phyloP scores from a whole-genome alignment of 2,888 invertebrate species.

The Steromphala cineraria region DNA sequence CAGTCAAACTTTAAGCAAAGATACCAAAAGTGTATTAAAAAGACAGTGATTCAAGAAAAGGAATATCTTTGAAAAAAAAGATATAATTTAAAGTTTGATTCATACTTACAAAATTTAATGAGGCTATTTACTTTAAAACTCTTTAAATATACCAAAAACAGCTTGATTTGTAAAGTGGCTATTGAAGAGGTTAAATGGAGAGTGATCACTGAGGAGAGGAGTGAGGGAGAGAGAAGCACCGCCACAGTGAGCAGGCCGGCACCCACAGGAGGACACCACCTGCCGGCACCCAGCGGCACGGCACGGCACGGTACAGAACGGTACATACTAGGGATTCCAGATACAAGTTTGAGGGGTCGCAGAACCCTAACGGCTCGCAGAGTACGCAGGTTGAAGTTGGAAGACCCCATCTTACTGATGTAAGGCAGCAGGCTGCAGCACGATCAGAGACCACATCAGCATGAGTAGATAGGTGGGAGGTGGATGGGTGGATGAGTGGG shows the following conservation, averaged over 20 bases:
- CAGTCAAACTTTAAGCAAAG: too few species aligned
- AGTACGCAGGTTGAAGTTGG: conserved; percentile 94
- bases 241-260: neutral
- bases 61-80: too few species aligned
- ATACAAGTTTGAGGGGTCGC: conserved; percentile 99
- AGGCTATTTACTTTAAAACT: too few species aligned
- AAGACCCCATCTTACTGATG: conserved; percentile 18
- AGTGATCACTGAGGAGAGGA: too few species aligned
- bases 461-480: neutral
- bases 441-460: conserved; percentile 26
- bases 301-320: neutral
- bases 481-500: neutral
- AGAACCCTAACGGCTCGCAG: conserved; percentile 99
- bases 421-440: conserved; percentile 69
- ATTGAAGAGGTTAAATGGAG: too few species aligned
- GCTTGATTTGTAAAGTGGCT: too few species aligned
- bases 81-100: too few species aligned
- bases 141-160: too few species aligned
- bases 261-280: neutral
- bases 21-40: too few species aligned
- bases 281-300: neutral
- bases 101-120: too few species aligned
- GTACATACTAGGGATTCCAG: conserved; percentile 99
- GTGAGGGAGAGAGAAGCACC: neutral
- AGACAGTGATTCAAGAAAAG: too few species aligned